These are phyloP conservation scores for Lithophane ornitopus DNA, from an alignment of 2,888 invertebrate genomes.

Conservation along the genomic window DNA sequence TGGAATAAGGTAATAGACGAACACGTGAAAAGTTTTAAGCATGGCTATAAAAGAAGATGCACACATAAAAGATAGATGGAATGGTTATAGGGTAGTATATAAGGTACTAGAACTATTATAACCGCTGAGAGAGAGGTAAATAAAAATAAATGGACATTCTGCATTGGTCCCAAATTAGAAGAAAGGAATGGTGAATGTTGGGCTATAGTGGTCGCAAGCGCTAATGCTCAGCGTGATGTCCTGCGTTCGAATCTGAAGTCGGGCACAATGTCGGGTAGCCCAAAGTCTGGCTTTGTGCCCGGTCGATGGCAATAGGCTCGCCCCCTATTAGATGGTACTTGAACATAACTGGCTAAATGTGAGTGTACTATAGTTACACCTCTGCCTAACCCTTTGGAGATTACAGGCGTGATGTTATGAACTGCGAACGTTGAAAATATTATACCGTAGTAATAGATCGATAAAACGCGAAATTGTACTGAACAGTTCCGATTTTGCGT, in stretches of 20 bases:
- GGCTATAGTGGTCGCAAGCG: neutral
- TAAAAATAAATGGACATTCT: neutral
- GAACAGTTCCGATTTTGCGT: slow-evolving; percentile 24
- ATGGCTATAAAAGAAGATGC: neutral
- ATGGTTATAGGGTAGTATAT: neutral
- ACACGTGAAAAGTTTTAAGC: neutral
- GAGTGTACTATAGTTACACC: neutral
- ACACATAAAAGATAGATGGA: neutral
- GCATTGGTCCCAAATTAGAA: neutral
- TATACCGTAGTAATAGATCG: neutral
- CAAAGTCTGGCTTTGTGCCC: neutral
- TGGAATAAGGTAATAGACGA: neutral
- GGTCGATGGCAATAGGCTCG: neutral
- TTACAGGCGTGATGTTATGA: neutral
- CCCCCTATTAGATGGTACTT: neutral
- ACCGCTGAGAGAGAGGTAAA: neutral
- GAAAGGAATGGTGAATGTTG: neutral
- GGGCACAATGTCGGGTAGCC: neutral
- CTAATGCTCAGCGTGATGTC: neutral
- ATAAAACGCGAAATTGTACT: slow-evolving; percentile 14
- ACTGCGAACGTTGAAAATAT: neutral
- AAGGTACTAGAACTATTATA: neutral
- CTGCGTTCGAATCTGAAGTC: neutral
- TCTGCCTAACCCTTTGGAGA: neutral
- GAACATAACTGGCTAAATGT: neutral